Conservation (phyloP, 92 coral and sea anemone genomes). For the Epizoanthus fatuus region DNA sequence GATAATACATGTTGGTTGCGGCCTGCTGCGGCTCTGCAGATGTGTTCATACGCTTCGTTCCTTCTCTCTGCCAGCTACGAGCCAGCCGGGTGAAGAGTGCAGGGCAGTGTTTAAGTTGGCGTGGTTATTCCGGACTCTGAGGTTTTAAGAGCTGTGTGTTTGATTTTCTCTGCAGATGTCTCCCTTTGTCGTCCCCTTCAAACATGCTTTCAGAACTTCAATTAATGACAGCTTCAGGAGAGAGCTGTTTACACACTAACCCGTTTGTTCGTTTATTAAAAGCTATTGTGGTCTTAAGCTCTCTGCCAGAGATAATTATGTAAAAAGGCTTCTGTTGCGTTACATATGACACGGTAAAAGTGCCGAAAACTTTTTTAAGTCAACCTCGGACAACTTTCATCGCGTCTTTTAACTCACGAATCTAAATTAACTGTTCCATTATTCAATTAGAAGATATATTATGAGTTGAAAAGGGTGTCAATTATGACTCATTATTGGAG, state of each 20-base stretch:
- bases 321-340: slow-evolving; percentile 40
- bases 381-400: slow-evolving; percentile 68
- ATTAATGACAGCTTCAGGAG: slow-evolving; percentile 69
- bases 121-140: slow-evolving; percentile 35
- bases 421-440: slow-evolving; percentile 88
- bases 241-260: slow-evolving; percentile 73
- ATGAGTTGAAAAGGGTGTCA: slow-evolving; percentile 94
- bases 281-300: slow-evolving; percentile 64
- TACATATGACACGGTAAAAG: slow-evolving; percentile 62
- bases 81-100: background rate
- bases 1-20: slow-evolving; percentile 14
- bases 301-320: slow-evolving; percentile 69
- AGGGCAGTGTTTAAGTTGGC: background rate
- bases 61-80: no score
- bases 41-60: no score
- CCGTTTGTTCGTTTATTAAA: slow-evolving; percentile 79
- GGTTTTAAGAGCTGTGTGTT: slow-evolving; percentile 37
- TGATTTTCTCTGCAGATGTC: slow-evolving; percentile 44
- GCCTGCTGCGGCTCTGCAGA: no score
- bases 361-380: slow-evolving; percentile 70
- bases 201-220: slow-evolving; percentile 49
- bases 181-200: slow-evolving; percentile 41
- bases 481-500: slow-evolving; percentile 93
- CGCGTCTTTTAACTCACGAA: slow-evolving; percentile 58
- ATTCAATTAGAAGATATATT: slow-evolving; percentile 94